These are phyloP conservation scores for Chymomyza fuscimana DNA, from an alignment of 2,888 invertebrate species.

Conservation along the genomic window DNA sequence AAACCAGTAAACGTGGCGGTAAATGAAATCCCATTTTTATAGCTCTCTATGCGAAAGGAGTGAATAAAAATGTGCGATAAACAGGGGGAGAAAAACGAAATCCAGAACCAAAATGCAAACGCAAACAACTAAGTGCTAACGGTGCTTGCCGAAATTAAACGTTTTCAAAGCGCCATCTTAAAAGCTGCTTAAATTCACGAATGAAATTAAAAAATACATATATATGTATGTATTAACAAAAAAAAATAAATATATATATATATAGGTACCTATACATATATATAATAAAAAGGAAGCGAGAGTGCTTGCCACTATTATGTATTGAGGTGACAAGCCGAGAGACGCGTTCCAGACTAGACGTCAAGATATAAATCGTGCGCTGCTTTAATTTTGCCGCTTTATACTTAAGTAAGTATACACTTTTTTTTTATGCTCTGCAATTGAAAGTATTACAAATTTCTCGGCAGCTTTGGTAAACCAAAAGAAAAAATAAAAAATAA, in stretches of 20 bases:
- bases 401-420: neutral
- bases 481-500: no score
- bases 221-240: neutral
- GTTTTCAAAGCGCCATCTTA: conserved; percentile 13
- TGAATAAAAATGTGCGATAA: neutral
- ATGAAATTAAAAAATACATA: conserved; percentile 20
- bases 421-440: neutral
- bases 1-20: neutral
- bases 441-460: neutral
- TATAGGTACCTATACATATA: no score
- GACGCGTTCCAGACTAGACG: neutral
- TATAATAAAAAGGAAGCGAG: neutral
- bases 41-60: neutral
- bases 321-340: neutral
- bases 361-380: conserved; percentile 6
- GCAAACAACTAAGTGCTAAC: neutral
- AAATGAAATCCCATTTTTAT: conserved; percentile 24
- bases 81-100: neutral
- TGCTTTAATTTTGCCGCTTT: conserved; percentile 14
- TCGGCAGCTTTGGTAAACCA: neutral
- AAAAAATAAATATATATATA: neutral
- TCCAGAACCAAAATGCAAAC: neutral
- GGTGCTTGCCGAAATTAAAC: conserved; percentile 10
- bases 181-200: conserved; percentile 28
- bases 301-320: neutral